Percentiles rank a stretch among this genome's conserved stretches.
phyloP scores from a whole-genome alignment of 2,888 invertebrate genomes.

The Micoletzkya japonica region DNA sequence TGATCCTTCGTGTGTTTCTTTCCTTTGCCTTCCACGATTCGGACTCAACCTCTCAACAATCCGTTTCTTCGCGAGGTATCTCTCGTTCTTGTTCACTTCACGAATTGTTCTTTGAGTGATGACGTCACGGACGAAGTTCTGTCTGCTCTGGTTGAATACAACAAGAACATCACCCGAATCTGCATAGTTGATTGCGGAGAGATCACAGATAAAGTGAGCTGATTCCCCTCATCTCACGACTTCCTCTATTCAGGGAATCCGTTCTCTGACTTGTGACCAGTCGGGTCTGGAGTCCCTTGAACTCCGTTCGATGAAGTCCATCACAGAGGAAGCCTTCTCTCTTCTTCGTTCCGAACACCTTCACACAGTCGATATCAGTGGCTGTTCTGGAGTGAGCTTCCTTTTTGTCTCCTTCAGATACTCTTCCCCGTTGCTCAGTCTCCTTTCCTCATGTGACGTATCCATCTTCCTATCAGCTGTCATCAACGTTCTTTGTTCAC shows the following conservation, averaged over 20 bases:
- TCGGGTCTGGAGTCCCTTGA: slow-evolving; percentile 45
- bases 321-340: slow-evolving; percentile 52
- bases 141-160: slow-evolving; percentile 41
- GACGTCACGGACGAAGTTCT: slow-evolving; percentile 49
- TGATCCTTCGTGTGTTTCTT: slow-evolving; percentile 43
- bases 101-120: slow-evolving; percentile 29
- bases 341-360: slow-evolving; percentile 48
- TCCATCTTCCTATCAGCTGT: neutral
- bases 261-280: slow-evolving; percentile 49
- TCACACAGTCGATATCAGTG: slow-evolving; percentile 57
- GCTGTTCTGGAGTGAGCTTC: slow-evolving; percentile 49
- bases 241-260: slow-evolving; percentile 44
- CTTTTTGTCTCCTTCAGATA: slow-evolving; percentile 2
- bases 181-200: slow-evolving; percentile 58
- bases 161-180: slow-evolving; percentile 51
- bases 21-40: slow-evolving; percentile 52
- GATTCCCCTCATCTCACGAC: neutral
- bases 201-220: slow-evolving; percentile 51
- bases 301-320: slow-evolving; percentile 46
- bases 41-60: slow-evolving; percentile 50
- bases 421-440: neutral
- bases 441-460: neutral
- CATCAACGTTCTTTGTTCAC: neutral
- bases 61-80: slow-evolving; percentile 41
- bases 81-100: neutral